Percentiles rank a stretch among this genome's conserved stretches.
These are phyloP conservation scores for Zaprionus ghesquierei DNA, from an alignment of 1,140 invertebrate genomes.

Conservation along the genomic window DNA sequence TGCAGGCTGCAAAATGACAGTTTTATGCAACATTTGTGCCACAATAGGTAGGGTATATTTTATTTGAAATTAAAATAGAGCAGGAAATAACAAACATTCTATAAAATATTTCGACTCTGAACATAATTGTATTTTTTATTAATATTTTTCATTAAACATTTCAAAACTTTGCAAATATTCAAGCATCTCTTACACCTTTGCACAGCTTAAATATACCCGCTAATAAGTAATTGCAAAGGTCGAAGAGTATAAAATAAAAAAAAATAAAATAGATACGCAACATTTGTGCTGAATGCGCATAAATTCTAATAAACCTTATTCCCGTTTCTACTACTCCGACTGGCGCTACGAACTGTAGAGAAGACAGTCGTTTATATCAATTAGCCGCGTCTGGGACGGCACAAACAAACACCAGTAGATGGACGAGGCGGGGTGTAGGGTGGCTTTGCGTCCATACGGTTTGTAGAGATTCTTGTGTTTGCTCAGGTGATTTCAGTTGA, in stretches of 20 bases:
- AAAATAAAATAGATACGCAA: slow-evolving; percentile 26
- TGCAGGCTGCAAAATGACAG: no score
- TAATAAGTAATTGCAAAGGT: not conserved
- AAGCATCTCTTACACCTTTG: no score
- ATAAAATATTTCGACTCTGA: no score
- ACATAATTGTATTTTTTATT: no score
- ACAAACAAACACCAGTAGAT: slow-evolving; percentile 50
- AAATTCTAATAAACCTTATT: slow-evolving; percentile 70
- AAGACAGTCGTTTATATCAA: slow-evolving; percentile 78
- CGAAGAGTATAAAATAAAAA: not conserved
- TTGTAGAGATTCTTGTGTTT: slow-evolving; percentile 8
- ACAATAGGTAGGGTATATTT: no score
- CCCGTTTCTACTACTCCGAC: slow-evolving; percentile 25
- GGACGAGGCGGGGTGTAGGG: slow-evolving; percentile 25
- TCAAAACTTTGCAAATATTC: no score
- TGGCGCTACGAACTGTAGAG: slow-evolving; percentile 53
- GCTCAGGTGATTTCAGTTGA: slow-evolving; percentile 25
- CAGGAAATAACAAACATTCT: no score
- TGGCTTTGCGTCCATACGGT: not conserved
- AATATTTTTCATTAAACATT: no score
- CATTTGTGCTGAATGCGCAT: slow-evolving; percentile 51
- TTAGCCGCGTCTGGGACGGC: slow-evolving; percentile 57
- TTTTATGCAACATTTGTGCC: no score
- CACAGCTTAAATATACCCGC: not conserved
- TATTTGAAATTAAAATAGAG: no score